Base-by-base conservation (phyloP, 2,797 vertebrate species). In the Antennarius maculatus region DNA sequence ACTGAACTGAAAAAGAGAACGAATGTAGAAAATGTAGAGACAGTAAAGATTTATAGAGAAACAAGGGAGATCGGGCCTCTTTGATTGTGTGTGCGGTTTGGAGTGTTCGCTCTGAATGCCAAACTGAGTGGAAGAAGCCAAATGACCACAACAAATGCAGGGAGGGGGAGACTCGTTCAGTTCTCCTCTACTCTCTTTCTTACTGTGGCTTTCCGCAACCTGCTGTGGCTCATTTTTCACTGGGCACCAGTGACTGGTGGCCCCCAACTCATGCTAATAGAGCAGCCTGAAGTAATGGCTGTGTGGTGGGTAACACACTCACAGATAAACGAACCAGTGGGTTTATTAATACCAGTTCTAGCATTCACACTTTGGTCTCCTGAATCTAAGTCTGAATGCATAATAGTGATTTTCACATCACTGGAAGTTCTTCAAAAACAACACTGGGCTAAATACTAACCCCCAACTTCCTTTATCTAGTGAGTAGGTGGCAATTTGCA, bases 181-280 rank as follows among this genome's bases (percentile, higher is more conserved):
- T 79, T 74, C 81, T 83, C 78, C 85, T 71, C 73, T 58, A 6
- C 77, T 83, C 77, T 37, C 69, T 83, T 84, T 23, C 74, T 74
- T 72, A 84, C 70, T 39, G 47, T 57, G 61, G 83, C 84, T 92
- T 89, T 90, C 88, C 80, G 71, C 87, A 86, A 65, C 83, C 85
- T 15, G 71, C 81, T 82, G 82, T 57, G 83, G 63, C 78, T 87
- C 86, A 84, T 91, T 92, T 91, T 91, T 90, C 86, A 84, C 66
- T 28, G 61, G 68, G 77, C 77, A 84, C 80, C 79, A 79, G 77
- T 37, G 53, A 76, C 87, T 81, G 87, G 84, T 86, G 89, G 84
- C 80, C 76, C 83, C 80, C 84, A 88, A 79, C 86, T 85, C 77
- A 90, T 87, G 88, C 79, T 88, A 90, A 92, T 79, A 67, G 75